A percentile compares a stretch with the other conserved stretches of the same genome.
These are phyloP conservation scores for Gallinago media DNA, from an alignment of 2,113 vertebrate genomes.

Conservation along the genomic window DNA sequence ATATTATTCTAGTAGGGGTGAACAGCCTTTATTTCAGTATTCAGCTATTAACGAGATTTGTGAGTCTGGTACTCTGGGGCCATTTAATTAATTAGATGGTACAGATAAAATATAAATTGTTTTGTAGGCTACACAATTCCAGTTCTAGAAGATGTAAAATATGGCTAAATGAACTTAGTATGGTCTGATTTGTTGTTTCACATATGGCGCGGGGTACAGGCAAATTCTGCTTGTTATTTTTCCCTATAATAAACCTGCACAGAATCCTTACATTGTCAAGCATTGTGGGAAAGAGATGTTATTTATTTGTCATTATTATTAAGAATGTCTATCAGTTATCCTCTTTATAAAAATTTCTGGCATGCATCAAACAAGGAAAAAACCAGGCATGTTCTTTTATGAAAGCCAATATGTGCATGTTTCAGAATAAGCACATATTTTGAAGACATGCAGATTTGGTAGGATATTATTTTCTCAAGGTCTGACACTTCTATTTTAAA, in stretches of 20 bases:
- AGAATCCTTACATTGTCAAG: conserved; percentile 16
- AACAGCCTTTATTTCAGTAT: conserved; percentile 85
- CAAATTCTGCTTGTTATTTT: conserved; percentile 55
- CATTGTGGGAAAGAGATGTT: conserved; percentile 36
- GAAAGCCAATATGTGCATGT: background rate
- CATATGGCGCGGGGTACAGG: background rate
- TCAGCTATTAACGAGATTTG: conserved; percentile 88
- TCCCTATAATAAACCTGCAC: conserved; percentile 11
- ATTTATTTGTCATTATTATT: conserved; percentile 48
- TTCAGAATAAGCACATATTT: conserved; percentile 3
- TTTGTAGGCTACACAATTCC: conserved; percentile 80
- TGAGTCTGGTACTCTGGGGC: conserved; percentile 84
- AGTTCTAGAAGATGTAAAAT: conserved; percentile 72
- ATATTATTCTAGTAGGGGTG: conserved; percentile 86
- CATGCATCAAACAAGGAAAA: background rate
- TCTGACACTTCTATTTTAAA: conserved; percentile 32
- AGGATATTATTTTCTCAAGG: conserved; percentile 25
- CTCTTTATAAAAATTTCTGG: background rate
- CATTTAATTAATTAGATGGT: conserved; percentile 89
- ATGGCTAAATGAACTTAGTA: conserved; percentile 70
- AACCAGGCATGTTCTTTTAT: background rate
- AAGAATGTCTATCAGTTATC: conserved; percentile 30
- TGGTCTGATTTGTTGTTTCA: conserved; percentile 64
- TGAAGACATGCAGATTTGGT: conserved; percentile 33
- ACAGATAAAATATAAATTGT: conserved; percentile 86